Evolutionary conservation across 2,113 vertebrate genomes (phyloP), one percentile per base, ranked within the genome.

Genomic region (Megaleporinus macrocephalus): DNA sequence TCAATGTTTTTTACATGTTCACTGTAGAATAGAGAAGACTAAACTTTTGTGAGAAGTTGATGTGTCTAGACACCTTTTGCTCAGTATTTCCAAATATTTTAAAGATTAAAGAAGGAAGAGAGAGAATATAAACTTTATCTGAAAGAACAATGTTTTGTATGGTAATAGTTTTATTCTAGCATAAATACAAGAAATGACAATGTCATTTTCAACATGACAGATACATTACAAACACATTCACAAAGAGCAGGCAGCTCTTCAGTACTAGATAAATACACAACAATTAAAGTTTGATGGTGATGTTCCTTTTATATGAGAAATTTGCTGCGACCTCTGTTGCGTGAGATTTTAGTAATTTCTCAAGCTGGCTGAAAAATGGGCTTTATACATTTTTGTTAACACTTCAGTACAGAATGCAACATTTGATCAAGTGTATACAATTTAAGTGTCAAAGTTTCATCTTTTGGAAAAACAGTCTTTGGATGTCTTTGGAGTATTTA

Each of bases 401-500:
- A 47, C 53, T 72, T 62, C 61, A 18, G 55, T 29, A 57, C 29
- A 18, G 5, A 51, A 77, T n/a, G 27, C 14, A 75, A 61, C 20
- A 33, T 75, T 53, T 65, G 82, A 68, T 47, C 72, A 20, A n/a
- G 14, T 72, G 16, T 77, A 13, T 68, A 68, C 12, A 33, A 70
- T 62, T 61, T 79, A 29, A 41, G 27, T 41, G 41, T 73, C 26
- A 57, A 24, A 41, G 10, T 55, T 22, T 18, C 51, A 24, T 61
- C 44, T 0, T 2, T 4, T 26, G 47, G 29, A 55, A 30, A 73
- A 41, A 73, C 57, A 61, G 66, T 84, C 62, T 24, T 12, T 65
- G 15, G 51, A 27, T 16, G 47, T 55, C 29, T 71, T 81, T 4
- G n/a, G 44, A 73, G n/a, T 14, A 49, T 74, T 78, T 82, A 94